Evolutionary conservation across 1,140 invertebrate genomes (phyloP).

Genomic region (Drosophila ananassae): DNA sequence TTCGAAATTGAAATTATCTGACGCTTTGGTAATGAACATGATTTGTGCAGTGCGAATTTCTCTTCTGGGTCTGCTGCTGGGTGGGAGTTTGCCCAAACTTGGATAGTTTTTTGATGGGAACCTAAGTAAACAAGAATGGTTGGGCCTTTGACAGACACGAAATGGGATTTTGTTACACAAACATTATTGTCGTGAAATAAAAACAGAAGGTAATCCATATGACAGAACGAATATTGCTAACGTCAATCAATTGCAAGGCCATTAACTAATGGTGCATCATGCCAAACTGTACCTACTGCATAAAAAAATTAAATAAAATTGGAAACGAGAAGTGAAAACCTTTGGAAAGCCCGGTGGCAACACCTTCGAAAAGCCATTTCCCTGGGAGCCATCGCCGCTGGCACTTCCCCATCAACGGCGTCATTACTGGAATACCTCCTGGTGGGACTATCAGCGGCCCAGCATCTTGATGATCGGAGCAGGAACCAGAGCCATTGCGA

Average conservation of each 20-base stretch:
- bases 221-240: slow-evolving; percentile 38
- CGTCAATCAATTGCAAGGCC: slow-evolving; percentile 40
- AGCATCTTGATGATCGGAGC: slow-evolving; percentile 77
- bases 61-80: background rate
- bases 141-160: slow-evolving; percentile 36
- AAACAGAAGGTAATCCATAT: slow-evolving; percentile 4
- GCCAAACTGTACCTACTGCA: slow-evolving; percentile 18
- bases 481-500: slow-evolving; percentile 60
- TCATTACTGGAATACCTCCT: slow-evolving; percentile 49
- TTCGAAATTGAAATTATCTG: slow-evolving; percentile 79
- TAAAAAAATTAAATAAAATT: background rate
- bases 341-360: slow-evolving; percentile 28
- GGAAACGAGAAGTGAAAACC: slow-evolving; percentile 2
- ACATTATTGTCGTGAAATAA: slow-evolving; percentile 13
- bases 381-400: slow-evolving; percentile 40
- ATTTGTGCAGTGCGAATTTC: slow-evolving; percentile 49
- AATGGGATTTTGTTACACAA: slow-evolving; percentile 47
- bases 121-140: slow-evolving; percentile 47
- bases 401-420: slow-evolving; percentile 43
- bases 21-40: slow-evolving; percentile 52
- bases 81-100: background rate
- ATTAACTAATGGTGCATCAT: slow-evolving; percentile 35
- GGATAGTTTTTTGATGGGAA: slow-evolving; percentile 25
- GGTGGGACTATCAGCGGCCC: slow-evolving; percentile 61
- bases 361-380: slow-evolving; percentile 38